Evolutionary conservation across 2,113 vertebrate species (phyloP), one percentile per base, ranked within the genome.

Genomic region (Atherinomorus stipes): DNA sequence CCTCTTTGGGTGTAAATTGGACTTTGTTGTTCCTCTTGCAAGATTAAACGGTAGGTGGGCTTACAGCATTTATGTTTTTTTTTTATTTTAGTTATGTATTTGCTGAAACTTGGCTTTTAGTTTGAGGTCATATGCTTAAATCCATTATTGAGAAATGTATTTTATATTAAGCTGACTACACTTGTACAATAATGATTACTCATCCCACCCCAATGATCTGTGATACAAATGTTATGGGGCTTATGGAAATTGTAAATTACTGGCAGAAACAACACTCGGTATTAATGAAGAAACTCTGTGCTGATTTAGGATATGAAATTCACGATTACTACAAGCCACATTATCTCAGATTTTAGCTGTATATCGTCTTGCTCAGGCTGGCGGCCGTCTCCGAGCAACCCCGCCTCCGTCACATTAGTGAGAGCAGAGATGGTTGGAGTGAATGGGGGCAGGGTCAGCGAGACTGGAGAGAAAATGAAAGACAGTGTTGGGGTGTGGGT

Each of bases 191-290:
- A 80, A 77, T 91, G 84, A 90, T 87, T 59, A 45, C 74, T 90
- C 78, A 78, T 28, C 60, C 79, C 52, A 86, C 85, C 80, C 75
- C 19, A 54, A 63, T 80, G 75, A 92, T 91, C 78, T 84, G 75
- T 79, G 68, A 26, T 21, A 42, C 77, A 79, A 58, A 85, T 77
- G 63, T 80, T 91, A 92, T 92, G 92, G 89, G 91, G 90, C 85
- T 90, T 87, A 89, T 88, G 84, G 85, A 88, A 89, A 89, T 84
- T 64, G 49, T 40, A 78, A 78, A 74, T 86, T 89, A 64, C 63
- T 61, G 56, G 73, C 89, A 85, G 72, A 74, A 86, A 77, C 81
- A 59, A 64, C 51, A 57, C 69, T 79, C 61, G 78, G 47, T 80
- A 73, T 79, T 76, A 90, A 90, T 90, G 70, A 91, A 86, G 54